Conservation (phyloP, 2,888 invertebrate species). For the Allophyes oxyacanthae region DNA sequence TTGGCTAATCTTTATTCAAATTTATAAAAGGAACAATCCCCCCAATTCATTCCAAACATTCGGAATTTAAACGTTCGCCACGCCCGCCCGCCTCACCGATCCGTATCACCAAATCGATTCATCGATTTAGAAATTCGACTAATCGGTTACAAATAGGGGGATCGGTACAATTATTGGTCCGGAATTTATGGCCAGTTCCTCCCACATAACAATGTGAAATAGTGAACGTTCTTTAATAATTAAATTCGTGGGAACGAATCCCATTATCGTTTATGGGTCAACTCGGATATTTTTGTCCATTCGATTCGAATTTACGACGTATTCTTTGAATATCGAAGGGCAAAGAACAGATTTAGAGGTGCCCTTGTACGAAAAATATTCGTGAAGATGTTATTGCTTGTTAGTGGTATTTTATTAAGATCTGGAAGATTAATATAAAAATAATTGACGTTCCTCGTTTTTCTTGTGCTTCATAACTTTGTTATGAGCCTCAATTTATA, state of each 20-base stretch:
- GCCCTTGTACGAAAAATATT: conserved; percentile 30
- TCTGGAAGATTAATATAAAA: conserved; percentile 14
- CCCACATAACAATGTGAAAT: conserved; percentile 64
- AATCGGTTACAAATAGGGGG: conserved; percentile 62
- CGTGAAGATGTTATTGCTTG: conserved; percentile 29
- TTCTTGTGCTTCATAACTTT: background rate
- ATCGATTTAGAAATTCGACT: conserved; percentile 61
- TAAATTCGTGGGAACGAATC: conserved; percentile 67
- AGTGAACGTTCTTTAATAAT: conserved; percentile 58
- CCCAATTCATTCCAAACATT: conserved; percentile 25
- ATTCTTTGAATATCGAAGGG: conserved; percentile 35
- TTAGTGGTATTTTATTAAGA: conserved; percentile 19
- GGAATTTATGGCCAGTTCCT: conserved; percentile 73
- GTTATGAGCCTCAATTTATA: background rate
- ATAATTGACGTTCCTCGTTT: conserved; percentile 13
- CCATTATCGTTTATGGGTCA: conserved; percentile 61
- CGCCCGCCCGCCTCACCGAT: conserved; percentile 46
- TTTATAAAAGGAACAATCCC: conserved; percentile 32
- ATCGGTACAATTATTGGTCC: conserved; percentile 62
- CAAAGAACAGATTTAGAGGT: conserved; percentile 42
- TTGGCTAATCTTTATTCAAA: conserved; percentile 1
- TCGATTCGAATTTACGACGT: conserved; percentile 44
- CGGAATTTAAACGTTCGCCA: conserved; percentile 32
- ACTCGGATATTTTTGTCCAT: conserved; percentile 38
- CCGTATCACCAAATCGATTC: conserved; percentile 49